Percentiles rank a stretch among this genome's conserved stretches.
phyloP scores from a whole-genome alignment of 2,113 vertebrate species.

The Sorex araneus region DNA sequence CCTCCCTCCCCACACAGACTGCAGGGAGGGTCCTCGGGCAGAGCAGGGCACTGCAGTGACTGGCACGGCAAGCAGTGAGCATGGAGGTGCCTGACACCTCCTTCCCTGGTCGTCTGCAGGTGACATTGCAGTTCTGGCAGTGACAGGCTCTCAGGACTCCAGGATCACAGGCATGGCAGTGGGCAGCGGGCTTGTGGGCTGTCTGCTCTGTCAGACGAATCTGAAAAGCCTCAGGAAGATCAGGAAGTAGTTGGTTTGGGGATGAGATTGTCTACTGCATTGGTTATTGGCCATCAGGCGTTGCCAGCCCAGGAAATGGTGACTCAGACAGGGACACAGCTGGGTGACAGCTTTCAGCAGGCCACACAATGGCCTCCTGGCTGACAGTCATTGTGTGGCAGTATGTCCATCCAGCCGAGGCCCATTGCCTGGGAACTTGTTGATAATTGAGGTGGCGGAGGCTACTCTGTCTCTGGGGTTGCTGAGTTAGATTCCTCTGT shows the following conservation, averaged over 20 bases:
- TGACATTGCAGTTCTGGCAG: neutral
- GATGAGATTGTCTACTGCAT: neutral
- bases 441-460: neutral
- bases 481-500: neutral
- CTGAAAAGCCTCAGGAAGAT: neutral
- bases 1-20: slow-evolving; percentile 8
- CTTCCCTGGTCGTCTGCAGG: rapidly evolving
- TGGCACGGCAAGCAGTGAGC: neutral
- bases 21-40: slow-evolving; percentile 45
- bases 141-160: neutral
- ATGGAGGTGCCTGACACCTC: neutral
- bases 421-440: neutral
- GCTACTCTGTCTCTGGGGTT: neutral
- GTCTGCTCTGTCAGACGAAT: neutral
- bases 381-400: neutral
- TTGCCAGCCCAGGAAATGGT: neutral
- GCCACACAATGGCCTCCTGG: neutral
- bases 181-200: neutral
- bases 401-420: neutral
- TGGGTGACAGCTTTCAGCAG: neutral
- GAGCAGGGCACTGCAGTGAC: neutral
- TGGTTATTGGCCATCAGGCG: neutral
- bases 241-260: neutral
- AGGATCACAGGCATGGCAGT: neutral
- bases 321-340: neutral